Evolutionary conservation across 2,113 vertebrate species (phyloP), one percentile per base, ranked within the genome.

Genomic region (Peucedramus taeniatus): DNA sequence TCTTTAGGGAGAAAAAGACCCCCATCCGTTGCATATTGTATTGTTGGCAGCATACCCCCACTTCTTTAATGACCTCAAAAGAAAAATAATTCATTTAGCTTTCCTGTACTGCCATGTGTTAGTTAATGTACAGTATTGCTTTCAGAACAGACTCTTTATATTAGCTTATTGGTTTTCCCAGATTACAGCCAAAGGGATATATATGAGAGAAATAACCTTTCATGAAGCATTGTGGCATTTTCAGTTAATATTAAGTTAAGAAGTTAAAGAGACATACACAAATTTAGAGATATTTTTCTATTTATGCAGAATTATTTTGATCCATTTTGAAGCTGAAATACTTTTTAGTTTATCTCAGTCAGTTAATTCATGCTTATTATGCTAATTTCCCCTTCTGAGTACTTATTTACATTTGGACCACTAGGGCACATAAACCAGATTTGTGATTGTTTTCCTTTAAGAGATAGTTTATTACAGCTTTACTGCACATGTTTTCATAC

Each of bases 391-490:
- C 47, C 64, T 94, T 90, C 83, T 93, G 76, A 91, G 68, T 76
- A 64, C 66, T 93, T 92, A 70, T 96, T 93, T 91, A 78, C 75
- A 61, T 94, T 94, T 90, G 53, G 83, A 87, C 53, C 72, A 82
- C 90, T 60, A 94, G 56, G 74, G 40, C 68, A 95, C 60, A 66
- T 88, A 92, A 93, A 78, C 31, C 39, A 93, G 56, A 92, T 89
- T 89, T 91, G 72, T 56, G 54, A 84, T 79, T 96, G 56, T 71
- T 95, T 94, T 92, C 15, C 61, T 94, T 90, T 77, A 96, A 93
- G 40, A 87, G 22, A 75, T 47, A 59, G 51, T 77, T 94, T 70
- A 75, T 86, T 89, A 84, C n/a, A 81, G 54, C 60, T 78, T 80
- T 87, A 71, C 28, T 92, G 51, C 31, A 31, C 7, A 30, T 59